Conservation (phyloP, 2,888 invertebrate genomes). For the Rhingia campestris region DNA sequence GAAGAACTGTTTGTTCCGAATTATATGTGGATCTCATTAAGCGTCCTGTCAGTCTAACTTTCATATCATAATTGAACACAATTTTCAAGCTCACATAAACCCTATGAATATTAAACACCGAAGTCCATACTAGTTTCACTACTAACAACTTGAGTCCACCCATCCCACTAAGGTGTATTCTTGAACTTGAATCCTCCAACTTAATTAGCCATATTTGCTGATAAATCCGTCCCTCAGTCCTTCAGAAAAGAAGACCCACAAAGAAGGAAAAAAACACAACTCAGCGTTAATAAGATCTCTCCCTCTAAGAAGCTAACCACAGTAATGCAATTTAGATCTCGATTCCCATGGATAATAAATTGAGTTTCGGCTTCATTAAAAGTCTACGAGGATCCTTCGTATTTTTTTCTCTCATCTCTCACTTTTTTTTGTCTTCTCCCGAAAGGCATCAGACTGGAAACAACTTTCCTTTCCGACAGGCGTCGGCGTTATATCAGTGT, state of each 20-base stretch:
- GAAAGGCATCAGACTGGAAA: constrained; percentile 72
- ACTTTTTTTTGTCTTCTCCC: constrained; percentile 22
- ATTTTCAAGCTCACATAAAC: too few species aligned
- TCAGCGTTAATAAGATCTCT: constrained; percentile 64
- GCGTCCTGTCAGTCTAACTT: too few species aligned
- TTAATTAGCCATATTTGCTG: constrained; percentile 36
- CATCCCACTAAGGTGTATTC: too few species aligned
- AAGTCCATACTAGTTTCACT: too few species aligned
- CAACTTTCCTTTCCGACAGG: constrained; percentile 69
- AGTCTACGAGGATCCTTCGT: constrained; percentile 68
- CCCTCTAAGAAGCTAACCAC: constrained; percentile 45
- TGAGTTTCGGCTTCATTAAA: constrained; percentile 74
- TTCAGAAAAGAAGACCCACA: constrained; percentile 2
- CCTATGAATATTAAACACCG: too few species aligned
- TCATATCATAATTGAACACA: too few species aligned
- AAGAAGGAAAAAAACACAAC: constrained; percentile 23
- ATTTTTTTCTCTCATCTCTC: background rate
- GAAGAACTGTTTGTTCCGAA: too few species aligned
- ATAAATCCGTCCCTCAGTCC: constrained; percentile 3
- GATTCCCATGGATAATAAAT: constrained; percentile 73
- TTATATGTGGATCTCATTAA: too few species aligned
- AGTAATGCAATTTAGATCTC: constrained; percentile 73
- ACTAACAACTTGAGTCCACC: too few species aligned
- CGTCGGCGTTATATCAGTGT: constrained; percentile 22
- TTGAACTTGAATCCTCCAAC: too few species aligned